Conservation (phyloP, 2,113 vertebrate genomes). For the Paramormyrops kingsleyae region DNA sequence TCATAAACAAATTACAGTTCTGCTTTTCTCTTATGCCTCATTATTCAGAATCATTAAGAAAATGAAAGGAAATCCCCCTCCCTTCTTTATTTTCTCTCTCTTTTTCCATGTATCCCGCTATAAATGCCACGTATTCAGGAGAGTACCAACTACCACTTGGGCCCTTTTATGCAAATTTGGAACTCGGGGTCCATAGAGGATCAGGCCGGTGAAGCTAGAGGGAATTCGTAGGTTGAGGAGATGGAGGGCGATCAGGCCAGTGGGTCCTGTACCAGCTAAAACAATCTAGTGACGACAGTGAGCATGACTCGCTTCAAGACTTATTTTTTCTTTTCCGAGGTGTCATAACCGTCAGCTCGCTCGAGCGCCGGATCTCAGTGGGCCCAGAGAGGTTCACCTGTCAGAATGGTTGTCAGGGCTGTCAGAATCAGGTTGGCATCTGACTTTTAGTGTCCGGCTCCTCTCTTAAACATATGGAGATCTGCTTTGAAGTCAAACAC, state of each 20-base stretch:
- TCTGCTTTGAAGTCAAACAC: not conserved
- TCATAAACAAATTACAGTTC: not conserved
- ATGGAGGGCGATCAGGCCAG: not conserved
- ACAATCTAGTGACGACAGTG: not conserved
- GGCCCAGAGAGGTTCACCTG: not conserved
- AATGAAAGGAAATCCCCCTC: not conserved
- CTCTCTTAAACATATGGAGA: slow-evolving; percentile 9
- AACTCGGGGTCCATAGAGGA: not conserved
- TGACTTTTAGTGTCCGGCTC: not conserved
- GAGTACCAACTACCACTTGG: not conserved
- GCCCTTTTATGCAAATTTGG: not conserved
- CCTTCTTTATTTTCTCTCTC: not conserved
- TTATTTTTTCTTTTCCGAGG: not conserved
- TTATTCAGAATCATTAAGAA: not conserved
- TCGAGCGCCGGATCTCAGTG: not conserved
- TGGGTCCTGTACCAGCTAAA: not conserved
- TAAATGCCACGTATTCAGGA: not conserved
- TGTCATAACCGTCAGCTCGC: not conserved
- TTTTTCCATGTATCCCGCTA: not conserved
- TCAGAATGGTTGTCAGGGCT: not conserved
- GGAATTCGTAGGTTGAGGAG: not conserved
- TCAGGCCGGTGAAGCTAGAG: not conserved
- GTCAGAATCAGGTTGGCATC: not conserved
- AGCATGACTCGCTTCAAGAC: not conserved
- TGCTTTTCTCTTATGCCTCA: not conserved